Conservation (phyloP, 2,888 invertebrate species). For the Stratiomys singularior region DNA sequence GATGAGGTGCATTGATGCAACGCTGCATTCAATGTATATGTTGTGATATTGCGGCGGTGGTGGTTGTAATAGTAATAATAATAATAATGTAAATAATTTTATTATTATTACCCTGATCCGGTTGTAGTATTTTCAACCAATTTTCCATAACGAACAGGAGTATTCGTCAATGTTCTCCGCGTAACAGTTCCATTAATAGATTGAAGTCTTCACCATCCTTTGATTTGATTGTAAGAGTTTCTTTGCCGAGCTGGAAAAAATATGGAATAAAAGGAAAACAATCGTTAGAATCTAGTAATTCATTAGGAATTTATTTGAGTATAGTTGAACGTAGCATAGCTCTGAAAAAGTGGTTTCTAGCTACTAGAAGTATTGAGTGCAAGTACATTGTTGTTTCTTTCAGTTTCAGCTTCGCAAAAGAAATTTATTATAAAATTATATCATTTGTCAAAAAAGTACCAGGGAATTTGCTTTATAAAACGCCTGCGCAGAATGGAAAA, state of each 20-base stretch:
- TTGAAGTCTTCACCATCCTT: slow-evolving; percentile 95
- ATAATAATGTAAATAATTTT: background rate
- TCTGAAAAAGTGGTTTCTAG: no score
- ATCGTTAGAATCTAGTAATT: background rate
- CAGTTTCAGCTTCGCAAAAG: no score
- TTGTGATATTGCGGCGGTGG: background rate
- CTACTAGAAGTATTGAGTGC: no score
- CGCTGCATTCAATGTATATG: no score
- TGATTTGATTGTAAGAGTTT: slow-evolving; percentile 86
- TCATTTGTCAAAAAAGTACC: no score
- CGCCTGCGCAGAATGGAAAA: no score
- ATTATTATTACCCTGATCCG: no score
- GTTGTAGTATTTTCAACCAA: slow-evolving; percentile 9
- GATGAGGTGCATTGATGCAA: no score
- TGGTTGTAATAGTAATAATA: background rate
- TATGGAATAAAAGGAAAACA: slow-evolving; percentile 4
- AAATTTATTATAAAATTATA: no score
- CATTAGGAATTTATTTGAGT: background rate
- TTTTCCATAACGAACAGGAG: slow-evolving; percentile 23
- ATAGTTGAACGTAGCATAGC: no score
- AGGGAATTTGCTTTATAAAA: no score
- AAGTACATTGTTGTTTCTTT: no score
- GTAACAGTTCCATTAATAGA: slow-evolving; percentile 92
- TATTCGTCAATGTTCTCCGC: slow-evolving; percentile 84
- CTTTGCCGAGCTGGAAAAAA: slow-evolving; percentile 88